Evolutionary conservation across 2,888 invertebrate genomes (phyloP).

Genomic region (Steinernema carpocapsae): DNA sequence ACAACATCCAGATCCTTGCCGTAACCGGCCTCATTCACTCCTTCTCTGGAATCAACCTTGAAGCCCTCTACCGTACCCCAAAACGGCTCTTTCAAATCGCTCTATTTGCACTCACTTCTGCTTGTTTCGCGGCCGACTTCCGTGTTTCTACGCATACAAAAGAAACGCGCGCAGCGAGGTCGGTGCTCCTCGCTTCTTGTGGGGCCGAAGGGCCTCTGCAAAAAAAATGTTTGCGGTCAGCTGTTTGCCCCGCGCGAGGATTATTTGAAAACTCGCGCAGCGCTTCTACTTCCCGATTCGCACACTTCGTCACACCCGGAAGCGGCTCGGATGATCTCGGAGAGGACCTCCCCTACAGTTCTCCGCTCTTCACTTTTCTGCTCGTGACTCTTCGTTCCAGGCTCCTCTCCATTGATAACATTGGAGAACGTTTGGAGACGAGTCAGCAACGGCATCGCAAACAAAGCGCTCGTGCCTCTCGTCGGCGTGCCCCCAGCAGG

Average conservation of each 20-base stretch:
- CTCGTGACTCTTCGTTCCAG: background rate
- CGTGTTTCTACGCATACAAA: slow-evolving; percentile 1
- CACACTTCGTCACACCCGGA: slow-evolving; percentile 24
- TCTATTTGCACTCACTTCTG: slow-evolving; percentile 3
- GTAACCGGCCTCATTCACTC: too few species aligned
- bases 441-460: slow-evolving; percentile 24
- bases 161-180: background rate
- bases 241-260: slow-evolving; percentile 30
- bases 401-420: slow-evolving; percentile 13
- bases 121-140: background rate
- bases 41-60: too few species aligned
- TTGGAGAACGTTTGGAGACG: slow-evolving; percentile 1
- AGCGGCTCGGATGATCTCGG: slow-evolving; percentile 4
- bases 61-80: too few species aligned
- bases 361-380: background rate
- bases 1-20: too few species aligned
- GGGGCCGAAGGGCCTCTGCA: slow-evolving; percentile 1
- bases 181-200: slow-evolving; percentile 24
- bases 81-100: background rate
- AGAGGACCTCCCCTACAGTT: background rate
- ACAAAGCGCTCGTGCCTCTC: background rate
- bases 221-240: slow-evolving; percentile 32
- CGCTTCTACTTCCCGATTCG: slow-evolving; percentile 31
- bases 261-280: slow-evolving; percentile 32
- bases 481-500: background rate